These are phyloP conservation scores for Polyploca ridens DNA, from an alignment of 2,888 invertebrate species.

Conservation along the genomic window DNA sequence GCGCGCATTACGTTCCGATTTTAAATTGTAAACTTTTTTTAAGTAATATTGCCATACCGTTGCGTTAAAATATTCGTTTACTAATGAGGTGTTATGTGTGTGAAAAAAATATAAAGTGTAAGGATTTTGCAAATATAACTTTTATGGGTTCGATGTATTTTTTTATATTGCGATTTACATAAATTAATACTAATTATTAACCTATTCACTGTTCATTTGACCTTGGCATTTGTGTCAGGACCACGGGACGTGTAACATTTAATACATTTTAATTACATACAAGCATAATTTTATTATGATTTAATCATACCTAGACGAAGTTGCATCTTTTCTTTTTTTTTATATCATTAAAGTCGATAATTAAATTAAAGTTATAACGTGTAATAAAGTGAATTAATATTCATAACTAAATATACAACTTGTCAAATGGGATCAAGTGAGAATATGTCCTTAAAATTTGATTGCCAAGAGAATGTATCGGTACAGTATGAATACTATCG, in stretches of 20 bases:
- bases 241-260: not conserved
- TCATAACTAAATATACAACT: not conserved
- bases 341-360: no score
- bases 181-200: not conserved
- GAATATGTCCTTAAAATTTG: slow-evolving; percentile 3
- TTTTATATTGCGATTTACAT: slow-evolving; percentile 8
- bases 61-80: slow-evolving; percentile 19
- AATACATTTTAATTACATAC: no score
- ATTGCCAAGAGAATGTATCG: slow-evolving; percentile 1
- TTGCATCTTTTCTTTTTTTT: no score
- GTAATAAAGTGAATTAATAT: not conserved
- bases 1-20: slow-evolving; percentile 45
- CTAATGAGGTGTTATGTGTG: slow-evolving; percentile 39
- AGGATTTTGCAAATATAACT: not conserved
- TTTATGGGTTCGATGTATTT: not conserved
- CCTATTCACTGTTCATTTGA: not conserved
- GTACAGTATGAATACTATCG: not conserved
- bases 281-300: not conserved
- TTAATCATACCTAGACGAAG: not conserved
- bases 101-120: slow-evolving; percentile 4
- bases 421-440: not conserved
- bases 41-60: slow-evolving; percentile 16
- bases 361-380: not conserved
- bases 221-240: slow-evolving; percentile 10
- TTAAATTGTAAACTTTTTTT: slow-evolving; percentile 32